phyloP scores from a whole-genome alignment of 2,797 vertebrate genomes.

The Geotria australis region DNA sequence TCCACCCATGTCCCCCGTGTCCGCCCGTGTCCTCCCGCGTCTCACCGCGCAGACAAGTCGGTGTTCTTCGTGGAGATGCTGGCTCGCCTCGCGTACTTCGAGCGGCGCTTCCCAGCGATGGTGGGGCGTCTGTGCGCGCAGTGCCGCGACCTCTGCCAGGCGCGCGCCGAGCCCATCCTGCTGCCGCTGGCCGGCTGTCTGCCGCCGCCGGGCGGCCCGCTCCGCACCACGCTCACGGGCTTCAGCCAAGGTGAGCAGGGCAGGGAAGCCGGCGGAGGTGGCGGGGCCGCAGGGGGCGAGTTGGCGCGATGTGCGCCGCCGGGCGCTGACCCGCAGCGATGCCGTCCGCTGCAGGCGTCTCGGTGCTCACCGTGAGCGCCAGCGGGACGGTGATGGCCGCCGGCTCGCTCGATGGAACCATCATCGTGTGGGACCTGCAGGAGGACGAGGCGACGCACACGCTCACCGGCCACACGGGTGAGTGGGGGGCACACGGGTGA shows the following conservation, averaged over 20 bases:
- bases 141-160: constrained; percentile 16
- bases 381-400: constrained; percentile 15
- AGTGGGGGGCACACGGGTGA: background rate
- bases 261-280: no score
- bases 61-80: constrained; percentile 19
- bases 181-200: constrained; percentile 25
- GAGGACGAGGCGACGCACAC: constrained; percentile 13
- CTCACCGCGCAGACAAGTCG: constrained; percentile 11
- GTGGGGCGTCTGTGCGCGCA: constrained; percentile 23
- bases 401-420: constrained; percentile 17
- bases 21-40: background rate
- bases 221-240: constrained; percentile 10
- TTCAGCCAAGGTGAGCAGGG: constrained; percentile 20
- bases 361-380: constrained; percentile 14
- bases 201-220: constrained; percentile 19
- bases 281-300: no score
- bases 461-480: constrained; percentile 23
- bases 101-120: constrained; percentile 9
- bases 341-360: constrained; percentile 21
- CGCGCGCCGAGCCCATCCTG: constrained; percentile 16
- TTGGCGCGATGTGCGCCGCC: no score
- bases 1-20: no score
- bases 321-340: no score
- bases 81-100: constrained; percentile 16
- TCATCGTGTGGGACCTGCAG: constrained; percentile 18